Percentiles rank a stretch among this genome's conserved stretches.
Conservation (phyloP, 2,888 invertebrate species). For the Acanthosoma haemorrhoidale region DNA sequence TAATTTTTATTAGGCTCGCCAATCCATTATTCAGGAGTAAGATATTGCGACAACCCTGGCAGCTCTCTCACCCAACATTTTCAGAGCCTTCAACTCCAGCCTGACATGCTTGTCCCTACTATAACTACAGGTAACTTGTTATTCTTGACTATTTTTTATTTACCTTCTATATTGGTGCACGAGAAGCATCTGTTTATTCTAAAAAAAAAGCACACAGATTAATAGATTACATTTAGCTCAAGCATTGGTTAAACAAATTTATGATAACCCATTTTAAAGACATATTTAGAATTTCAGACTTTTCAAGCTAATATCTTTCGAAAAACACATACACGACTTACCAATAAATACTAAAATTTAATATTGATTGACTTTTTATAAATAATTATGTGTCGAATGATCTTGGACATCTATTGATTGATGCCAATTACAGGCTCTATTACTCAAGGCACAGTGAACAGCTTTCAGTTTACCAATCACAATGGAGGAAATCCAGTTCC, state of each 20-base stretch:
- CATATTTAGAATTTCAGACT: too few species aligned
- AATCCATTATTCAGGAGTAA: conserved; percentile 50
- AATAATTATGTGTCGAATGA: background rate
- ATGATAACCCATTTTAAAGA: too few species aligned
- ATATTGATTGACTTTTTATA: background rate
- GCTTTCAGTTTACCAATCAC: conserved; percentile 31
- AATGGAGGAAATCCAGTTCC: conserved; percentile 36
- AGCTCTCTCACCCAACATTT: conserved; percentile 47
- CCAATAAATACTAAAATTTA: too few species aligned
- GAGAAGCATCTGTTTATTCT: too few species aligned
- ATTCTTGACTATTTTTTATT: too few species aligned
- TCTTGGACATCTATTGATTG: background rate
- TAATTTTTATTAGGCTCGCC: conserved; percentile 53
- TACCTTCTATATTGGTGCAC: too few species aligned
- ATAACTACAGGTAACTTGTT: background rate
- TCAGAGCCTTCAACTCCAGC: conserved; percentile 47
- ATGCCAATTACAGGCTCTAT: conserved; percentile 38
- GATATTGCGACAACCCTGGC: conserved; percentile 34
- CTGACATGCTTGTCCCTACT: conserved; percentile 32
- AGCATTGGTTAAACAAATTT: too few species aligned
- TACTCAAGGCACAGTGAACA: conserved; percentile 40
- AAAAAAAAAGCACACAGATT: too few species aligned
- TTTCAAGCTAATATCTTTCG: too few species aligned
- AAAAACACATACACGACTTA: too few species aligned
- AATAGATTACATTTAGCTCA: too few species aligned